phyloP scores from a whole-genome alignment of 2,113 vertebrate genomes.

The Naja naja region DNA sequence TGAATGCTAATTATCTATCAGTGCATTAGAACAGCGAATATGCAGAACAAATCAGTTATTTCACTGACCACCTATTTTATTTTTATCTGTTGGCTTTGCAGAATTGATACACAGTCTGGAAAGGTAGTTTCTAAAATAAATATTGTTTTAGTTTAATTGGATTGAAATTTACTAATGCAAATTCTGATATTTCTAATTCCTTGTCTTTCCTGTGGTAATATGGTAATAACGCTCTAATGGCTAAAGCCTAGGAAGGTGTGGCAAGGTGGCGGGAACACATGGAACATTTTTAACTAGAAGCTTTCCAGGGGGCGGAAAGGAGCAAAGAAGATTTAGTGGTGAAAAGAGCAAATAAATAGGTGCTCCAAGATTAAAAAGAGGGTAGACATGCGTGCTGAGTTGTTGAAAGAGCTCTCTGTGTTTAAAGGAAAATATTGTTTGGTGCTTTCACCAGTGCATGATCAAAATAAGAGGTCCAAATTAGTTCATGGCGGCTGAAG shows the following conservation, averaged over 20 bases:
- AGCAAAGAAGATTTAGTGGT: constrained; percentile 86
- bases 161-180: constrained; percentile 81
- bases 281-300: constrained; percentile 82
- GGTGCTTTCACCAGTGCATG: constrained; percentile 85
- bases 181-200: constrained; percentile 69
- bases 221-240: constrained; percentile 81
- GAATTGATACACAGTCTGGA: constrained; percentile 56
- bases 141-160: constrained; percentile 78
- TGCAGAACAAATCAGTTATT: constrained; percentile 59
- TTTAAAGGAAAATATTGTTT: constrained; percentile 86
- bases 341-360: constrained; percentile 98
- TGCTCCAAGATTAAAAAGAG: constrained; percentile 91
- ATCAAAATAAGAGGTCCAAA: constrained; percentile 94
- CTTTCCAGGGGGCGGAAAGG: constrained; percentile 80
- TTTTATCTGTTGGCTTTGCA: constrained; percentile 61
- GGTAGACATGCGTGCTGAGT: constrained; percentile 85
- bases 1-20: constrained; percentile 56
- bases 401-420: constrained; percentile 84
- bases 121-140: constrained; percentile 70
- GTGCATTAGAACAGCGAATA: constrained; percentile 51
- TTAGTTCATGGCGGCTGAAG: constrained; percentile 84
- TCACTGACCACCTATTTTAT: constrained; percentile 56
- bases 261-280: constrained; percentile 56
- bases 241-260: constrained; percentile 76
- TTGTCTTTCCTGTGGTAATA: constrained; percentile 72